Conservation (phyloP, 2,888 invertebrate genomes). For the Ypsolopha sequella region DNA sequence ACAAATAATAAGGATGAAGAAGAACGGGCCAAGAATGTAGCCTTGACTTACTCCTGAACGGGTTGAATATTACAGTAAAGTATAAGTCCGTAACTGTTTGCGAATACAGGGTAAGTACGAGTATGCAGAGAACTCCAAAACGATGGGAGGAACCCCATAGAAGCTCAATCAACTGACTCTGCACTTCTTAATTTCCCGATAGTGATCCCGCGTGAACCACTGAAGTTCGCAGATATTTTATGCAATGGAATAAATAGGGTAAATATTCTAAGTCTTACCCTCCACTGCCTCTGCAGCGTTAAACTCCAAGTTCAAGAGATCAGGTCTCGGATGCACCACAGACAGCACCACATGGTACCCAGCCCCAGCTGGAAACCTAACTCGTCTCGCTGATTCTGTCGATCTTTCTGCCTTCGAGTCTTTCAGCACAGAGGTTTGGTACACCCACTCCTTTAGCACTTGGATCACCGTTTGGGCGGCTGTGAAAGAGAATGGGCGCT, state of each 20-base stretch:
- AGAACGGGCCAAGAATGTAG: too few relatives aligned
- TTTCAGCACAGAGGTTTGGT: constrained; percentile 51
- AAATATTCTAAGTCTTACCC: constrained; percentile 41
- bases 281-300: constrained; percentile 77
- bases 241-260: neutral
- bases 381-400: constrained; percentile 39
- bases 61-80: too few relatives aligned
- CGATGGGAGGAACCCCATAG: too few relatives aligned
- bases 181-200: too few relatives aligned
- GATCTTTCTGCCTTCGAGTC: constrained; percentile 38
- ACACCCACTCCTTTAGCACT: constrained; percentile 65
- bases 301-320: constrained; percentile 75
- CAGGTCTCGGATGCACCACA: constrained; percentile 86
- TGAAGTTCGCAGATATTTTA: too few relatives aligned
- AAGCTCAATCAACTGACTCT: too few relatives aligned
- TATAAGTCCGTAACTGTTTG: too few relatives aligned
- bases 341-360: constrained; percentile 77
- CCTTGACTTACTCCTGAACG: too few relatives aligned
- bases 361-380: constrained; percentile 40
- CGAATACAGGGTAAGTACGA: too few relatives aligned
- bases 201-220: too few relatives aligned
- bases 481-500: constrained; percentile 16
- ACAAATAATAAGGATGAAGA: too few relatives aligned
- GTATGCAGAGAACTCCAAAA: too few relatives aligned
- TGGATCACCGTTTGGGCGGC: constrained; percentile 59